Base-by-base conservation (phyloP, 2,113 vertebrate species). In the Microcebus lehilahytsara region DNA sequence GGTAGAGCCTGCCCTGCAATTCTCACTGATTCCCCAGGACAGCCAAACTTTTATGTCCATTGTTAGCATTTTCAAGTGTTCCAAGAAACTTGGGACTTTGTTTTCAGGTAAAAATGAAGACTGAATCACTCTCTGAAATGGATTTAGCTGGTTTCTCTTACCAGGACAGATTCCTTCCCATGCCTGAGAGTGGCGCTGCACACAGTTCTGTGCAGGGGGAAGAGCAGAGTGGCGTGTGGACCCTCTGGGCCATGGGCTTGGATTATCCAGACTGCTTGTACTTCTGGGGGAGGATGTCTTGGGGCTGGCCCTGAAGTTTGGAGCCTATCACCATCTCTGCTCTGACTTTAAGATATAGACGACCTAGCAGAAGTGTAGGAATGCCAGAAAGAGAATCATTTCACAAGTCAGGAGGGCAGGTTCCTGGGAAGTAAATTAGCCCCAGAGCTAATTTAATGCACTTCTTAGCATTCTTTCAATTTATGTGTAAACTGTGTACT, bases 21-120 rank as follows among this genome's bases (percentile, higher is more conserved):
- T 80, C 37, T 67, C 19, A 72, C 14, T 51, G 40, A 67, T 14
- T 78, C 56, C 34, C 32, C 23, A 22, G 67, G 13, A 77, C 46
- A 77, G 7, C 4, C 32, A 14, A 53, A 30, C 17, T 23, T 90
- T 49, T 34, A 51, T 46, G 49, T 62, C 23, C 22, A 20, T 49
- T 71, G 13, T 92, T 62, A 94, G 23, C 25, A 91, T 92, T 78
- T 97, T 86, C 34, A 87, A 84, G 60, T 83, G 13, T 81, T 86
- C 27, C 25, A 77, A 85, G 75, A 40, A 81, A 40, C 42, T 51
- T 56, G 14, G 74, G 46, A n/a, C 27, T 93, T 67, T 64, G 12
- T 69, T 74, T 71, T 75, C 23, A 78, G 32, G 85, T 49, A 89
- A 80, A 85, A 72, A 58, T 67, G 19, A 64, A 91, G 67, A 40